Evolutionary conservation across 2,113 vertebrate species (phyloP), one percentile per base, ranked within the genome.

Genomic region (Microcebus murinus): DNA sequence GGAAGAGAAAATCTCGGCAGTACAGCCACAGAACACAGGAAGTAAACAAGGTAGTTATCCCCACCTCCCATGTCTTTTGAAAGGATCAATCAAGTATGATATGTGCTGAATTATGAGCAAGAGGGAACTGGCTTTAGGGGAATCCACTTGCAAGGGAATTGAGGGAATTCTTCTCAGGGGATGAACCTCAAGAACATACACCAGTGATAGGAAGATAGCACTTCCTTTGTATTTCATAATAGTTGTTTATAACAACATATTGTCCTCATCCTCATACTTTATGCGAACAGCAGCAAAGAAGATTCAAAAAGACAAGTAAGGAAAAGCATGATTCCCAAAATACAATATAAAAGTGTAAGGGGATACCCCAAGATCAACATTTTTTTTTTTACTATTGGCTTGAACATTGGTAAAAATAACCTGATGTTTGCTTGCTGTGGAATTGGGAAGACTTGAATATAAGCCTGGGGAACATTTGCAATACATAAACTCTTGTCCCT

Each of bases 11-110:
- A 92, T 97, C 4, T 86, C 98, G 55, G 92, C 96, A 63, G 91
- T 98, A 23, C 98, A 0, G 91, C 98, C 98, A 65, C 98, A 97
- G 79, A 92, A 98, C 81, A 96, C 95, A 77, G 95, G 92, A 85
- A 98, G 95, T 98, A 99, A 98, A 91, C 98, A 97, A 98, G 98
- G 98, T 98, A 97, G 83, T 96, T 91, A 77, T 3, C n/a, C 23
- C 15, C 87, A 45, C 29, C 23, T 77, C 91, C 91, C 63, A 5
- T 39, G 21, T 84, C 85, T 95, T 50, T 91, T 77, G 8, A 89
- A 92, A 89, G 34, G 48, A 34, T 93, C 77, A 89, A 25, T 52
- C 61, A 52, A 77, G 39, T 45, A 52, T 57, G 23, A 42, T 45
- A 81, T 82, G 34, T 52, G 36, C 50, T 93, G 57, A 84, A 50